These are phyloP conservation scores for Aporophyla lueneburgensis DNA, from an alignment of 2,888 invertebrate genomes.

Conservation along the genomic window DNA sequence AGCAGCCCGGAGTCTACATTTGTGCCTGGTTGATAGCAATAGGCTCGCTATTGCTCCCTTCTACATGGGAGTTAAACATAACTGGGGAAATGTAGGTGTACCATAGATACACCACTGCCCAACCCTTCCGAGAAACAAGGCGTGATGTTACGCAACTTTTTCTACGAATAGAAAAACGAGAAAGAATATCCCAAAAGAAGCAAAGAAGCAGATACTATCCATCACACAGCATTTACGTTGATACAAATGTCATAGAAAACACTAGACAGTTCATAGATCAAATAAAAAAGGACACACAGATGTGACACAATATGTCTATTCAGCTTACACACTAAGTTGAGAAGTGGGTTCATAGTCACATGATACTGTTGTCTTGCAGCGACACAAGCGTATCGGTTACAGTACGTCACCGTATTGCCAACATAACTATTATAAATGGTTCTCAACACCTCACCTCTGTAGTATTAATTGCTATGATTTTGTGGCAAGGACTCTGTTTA, in stretches of 20 bases:
- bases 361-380: constrained; percentile 64
- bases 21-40: too few relatives aligned
- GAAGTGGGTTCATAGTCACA: constrained; percentile 51
- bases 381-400: constrained; percentile 68
- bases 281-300: constrained; percentile 45
- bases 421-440: constrained; percentile 59
- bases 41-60: too few relatives aligned
- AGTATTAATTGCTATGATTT: constrained; percentile 37
- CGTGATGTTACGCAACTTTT: neutral
- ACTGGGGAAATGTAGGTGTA: too few relatives aligned
- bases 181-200: neutral
- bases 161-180: neutral
- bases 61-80: too few relatives aligned
- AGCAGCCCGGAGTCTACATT: too few relatives aligned
- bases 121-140: too few relatives aligned
- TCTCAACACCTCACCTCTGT: constrained; percentile 39
- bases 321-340: constrained; percentile 24
- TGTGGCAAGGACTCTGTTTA: neutral
- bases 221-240: constrained; percentile 14
- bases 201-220: neutral
- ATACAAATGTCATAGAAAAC: constrained; percentile 2
- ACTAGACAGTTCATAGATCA: constrained; percentile 49
- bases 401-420: constrained; percentile 53
- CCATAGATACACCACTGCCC: too few relatives aligned
- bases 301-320: constrained; percentile 39